These are phyloP conservation scores for Hemicentrotus pulcherrimus DNA, from an alignment of 35 echinoderm and acorn worm species.

Conservation along the genomic window DNA sequence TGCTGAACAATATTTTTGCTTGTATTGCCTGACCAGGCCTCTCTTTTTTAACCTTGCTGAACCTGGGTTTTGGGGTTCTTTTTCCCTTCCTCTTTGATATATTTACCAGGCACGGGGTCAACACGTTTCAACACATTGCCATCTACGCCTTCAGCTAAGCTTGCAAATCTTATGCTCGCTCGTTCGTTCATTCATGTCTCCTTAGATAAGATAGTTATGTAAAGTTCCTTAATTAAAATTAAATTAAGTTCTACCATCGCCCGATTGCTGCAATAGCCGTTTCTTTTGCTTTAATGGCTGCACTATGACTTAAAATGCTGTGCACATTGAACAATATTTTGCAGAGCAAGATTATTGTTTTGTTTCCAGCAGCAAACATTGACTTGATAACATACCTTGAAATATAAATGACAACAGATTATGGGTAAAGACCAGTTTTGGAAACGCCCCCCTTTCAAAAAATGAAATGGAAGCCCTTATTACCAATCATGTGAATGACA, in stretches of 20 bases:
- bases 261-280: too few species aligned
- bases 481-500: too few species aligned
- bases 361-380: neutral
- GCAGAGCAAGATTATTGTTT: neutral
- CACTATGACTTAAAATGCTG: neutral
- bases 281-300: neutral
- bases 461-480: too few species aligned
- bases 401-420: too few species aligned
- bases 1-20: conserved; percentile 47
- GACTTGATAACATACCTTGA: neutral
- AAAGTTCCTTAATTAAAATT: too few species aligned
- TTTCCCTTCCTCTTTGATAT: neutral
- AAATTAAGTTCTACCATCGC: too few species aligned
- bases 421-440: neutral
- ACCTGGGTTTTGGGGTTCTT: neutral
- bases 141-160: neutral
- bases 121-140: neutral
- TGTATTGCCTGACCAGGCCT: conserved; percentile 32
- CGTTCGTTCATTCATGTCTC: too few species aligned
- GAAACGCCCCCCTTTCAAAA: too few species aligned
- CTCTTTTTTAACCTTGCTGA: neutral
- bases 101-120: neutral
- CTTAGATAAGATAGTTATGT: too few species aligned
- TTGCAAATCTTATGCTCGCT: too few species aligned
- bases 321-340: neutral